Percentiles rank a stretch among this genome's conserved stretches.
Conservation (phyloP, 2,888 invertebrate species). For the Fragum whitleyi region DNA sequence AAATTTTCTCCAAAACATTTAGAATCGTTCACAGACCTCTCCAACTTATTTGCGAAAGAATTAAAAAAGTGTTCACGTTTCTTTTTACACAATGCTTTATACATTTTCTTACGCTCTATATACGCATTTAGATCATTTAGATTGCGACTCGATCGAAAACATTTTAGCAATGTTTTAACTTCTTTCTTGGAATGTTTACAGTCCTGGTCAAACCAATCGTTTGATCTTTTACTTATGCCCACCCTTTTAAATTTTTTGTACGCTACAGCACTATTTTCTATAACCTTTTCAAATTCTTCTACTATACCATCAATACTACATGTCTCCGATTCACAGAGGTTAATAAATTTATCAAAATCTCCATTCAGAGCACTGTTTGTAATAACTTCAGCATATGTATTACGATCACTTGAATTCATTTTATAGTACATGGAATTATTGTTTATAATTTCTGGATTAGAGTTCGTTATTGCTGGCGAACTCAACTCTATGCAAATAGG, state of each 20-base stretch:
- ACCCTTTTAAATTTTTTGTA: no score
- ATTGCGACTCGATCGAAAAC: not conserved
- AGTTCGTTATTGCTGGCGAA: not conserved
- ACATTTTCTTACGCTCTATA: not conserved
- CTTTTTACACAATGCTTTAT: not conserved
- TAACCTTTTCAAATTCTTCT: no score
- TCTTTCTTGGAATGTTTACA: not conserved
- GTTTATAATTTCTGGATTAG: no score
- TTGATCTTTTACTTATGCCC: no score
- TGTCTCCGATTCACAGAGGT: no score
- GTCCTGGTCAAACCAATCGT: not conserved
- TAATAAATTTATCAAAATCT: no score
- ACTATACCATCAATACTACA: no score
- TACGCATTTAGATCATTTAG: not conserved
- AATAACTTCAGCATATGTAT: no score
- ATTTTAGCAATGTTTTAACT: not conserved
- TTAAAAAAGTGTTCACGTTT: not conserved
- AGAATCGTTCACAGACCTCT: not conserved
- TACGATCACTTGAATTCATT: no score
- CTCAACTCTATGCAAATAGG: conserved; percentile 1
- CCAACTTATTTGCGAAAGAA: not conserved
- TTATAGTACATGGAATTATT: no score
- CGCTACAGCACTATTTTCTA: no score
- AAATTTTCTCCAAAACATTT: conserved; percentile 8
- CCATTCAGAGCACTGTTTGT: not conserved